phyloP scores from a whole-genome alignment of 1,140 invertebrate species.

The Metaphire vulgaris region DNA sequence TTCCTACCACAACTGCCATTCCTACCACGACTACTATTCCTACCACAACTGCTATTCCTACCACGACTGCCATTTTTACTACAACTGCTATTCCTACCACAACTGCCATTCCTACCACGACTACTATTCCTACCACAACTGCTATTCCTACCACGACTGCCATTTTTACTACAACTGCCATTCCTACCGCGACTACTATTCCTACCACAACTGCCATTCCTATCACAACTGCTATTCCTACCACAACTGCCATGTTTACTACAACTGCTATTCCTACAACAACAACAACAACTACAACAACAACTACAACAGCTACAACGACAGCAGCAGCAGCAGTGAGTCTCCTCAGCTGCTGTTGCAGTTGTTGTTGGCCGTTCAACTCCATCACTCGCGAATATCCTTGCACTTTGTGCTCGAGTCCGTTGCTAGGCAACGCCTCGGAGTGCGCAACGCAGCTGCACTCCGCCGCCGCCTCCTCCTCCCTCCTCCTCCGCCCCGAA shows the following conservation, averaged over 20 bases:
- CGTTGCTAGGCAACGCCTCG: background rate
- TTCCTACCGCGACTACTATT: background rate
- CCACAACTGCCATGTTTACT: background rate
- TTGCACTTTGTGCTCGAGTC: background rate
- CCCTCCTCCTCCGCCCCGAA: background rate
- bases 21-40: background rate
- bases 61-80: background rate
- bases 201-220: background rate
- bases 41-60: background rate
- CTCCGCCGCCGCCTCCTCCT: background rate
- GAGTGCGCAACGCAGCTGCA: background rate
- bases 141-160: background rate
- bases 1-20: background rate
- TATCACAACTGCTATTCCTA: background rate
- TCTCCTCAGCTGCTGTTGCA: background rate
- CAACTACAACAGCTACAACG: background rate
- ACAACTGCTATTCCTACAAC: background rate
- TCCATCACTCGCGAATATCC: background rate
- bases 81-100: background rate
- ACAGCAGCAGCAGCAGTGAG: background rate
- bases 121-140: background rate
- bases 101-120: background rate
- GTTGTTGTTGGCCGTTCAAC: background rate
- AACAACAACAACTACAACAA: background rate
- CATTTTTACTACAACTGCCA: background rate